These are phyloP conservation scores for Argyra leucocephala DNA, from an alignment of 2,888 invertebrate genomes.

Conservation along the genomic window DNA sequence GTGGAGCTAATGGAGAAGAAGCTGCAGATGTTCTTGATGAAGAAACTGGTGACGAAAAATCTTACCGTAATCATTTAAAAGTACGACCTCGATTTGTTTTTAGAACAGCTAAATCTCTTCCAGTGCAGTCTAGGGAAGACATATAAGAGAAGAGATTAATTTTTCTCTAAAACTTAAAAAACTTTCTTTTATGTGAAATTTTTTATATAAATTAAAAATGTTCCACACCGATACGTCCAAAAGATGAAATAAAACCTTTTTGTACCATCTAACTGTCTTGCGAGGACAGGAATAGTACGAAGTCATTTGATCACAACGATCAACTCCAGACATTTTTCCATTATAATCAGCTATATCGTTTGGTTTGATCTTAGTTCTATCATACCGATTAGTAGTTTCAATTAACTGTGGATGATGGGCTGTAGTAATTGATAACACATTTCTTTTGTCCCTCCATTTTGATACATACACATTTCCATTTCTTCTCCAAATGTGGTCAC, in stretches of 20 bases:
- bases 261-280: conserved; percentile 14
- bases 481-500: conserved; percentile 12
- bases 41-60: too few species aligned
- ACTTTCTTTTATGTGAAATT: too few species aligned
- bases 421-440: background rate
- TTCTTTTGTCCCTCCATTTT: background rate
- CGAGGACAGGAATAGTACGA: conserved; percentile 13
- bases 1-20: too few species aligned
- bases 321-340: conserved; percentile 12
- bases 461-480: background rate
- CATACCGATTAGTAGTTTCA: background rate
- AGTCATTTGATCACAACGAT: conserved; percentile 12
- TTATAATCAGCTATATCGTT: conserved; percentile 10
- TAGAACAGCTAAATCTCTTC: too few species aligned
- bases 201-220: background rate
- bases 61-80: too few species aligned
- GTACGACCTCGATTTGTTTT: too few species aligned
- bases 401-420: background rate
- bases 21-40: too few species aligned
- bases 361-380: conserved; percentile 10
- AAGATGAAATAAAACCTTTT: conserved; percentile 14
- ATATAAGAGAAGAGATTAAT: too few species aligned
- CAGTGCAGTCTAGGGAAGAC: too few species aligned
- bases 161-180: too few species aligned
- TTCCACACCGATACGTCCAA: conserved; percentile 10